phyloP scores from a whole-genome alignment of 1,140 invertebrate species.

The Drosophila littoralis region DNA sequence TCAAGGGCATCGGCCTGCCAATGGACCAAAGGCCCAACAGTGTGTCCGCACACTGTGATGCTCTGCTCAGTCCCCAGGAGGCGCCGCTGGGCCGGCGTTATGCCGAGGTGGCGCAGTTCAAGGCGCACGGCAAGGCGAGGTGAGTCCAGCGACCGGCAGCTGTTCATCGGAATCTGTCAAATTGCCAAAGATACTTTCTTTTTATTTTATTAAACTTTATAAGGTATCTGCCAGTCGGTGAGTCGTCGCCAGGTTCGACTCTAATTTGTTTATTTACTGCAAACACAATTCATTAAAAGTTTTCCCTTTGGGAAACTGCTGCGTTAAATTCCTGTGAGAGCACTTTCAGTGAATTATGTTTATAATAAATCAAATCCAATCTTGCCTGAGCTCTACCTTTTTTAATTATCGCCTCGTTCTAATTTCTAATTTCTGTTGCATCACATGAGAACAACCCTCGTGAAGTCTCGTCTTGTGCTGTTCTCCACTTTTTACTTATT shows the following conservation, averaged over 20 bases:
- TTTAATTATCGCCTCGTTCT: not conserved
- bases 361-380: not conserved
- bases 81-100: slow-evolving; percentile 80
- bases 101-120: slow-evolving; percentile 83
- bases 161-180: not conserved
- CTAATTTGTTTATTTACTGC: not conserved
- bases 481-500: too few species aligned
- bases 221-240: too few species aligned
- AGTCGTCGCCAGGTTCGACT: not conserved
- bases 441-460: too few species aligned
- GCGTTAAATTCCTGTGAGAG: not conserved
- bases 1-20: slow-evolving; percentile 58
- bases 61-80: slow-evolving; percentile 81
- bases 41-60: slow-evolving; percentile 47
- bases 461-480: too few species aligned
- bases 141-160: slow-evolving; percentile 18
- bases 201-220: too few species aligned
- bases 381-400: not conserved
- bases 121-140: slow-evolving; percentile 74
- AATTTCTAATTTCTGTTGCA: too few species aligned
- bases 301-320: not conserved
- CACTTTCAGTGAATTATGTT: not conserved
- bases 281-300: not conserved
- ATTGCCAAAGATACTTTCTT: too few species aligned
- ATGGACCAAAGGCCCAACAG: slow-evolving; percentile 28